Evolutionary conservation across 2,797 vertebrate genomes (phyloP), one percentile per base, ranked within the genome.

Genomic region (Psittacula echo): DNA sequence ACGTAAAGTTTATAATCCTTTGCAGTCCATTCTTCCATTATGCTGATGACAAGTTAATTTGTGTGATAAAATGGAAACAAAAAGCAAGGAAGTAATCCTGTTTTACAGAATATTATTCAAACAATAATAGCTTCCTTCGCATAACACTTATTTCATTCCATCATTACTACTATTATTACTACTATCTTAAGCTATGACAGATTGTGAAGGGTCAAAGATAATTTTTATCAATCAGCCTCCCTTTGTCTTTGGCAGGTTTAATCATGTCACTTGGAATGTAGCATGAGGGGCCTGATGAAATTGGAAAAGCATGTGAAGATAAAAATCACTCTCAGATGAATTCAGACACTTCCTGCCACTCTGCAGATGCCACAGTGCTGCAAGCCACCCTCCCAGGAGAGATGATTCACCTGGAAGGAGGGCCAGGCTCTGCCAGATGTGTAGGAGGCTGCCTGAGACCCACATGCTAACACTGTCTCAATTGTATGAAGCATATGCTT

Each of bases 401-500:
- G 97, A 98, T 98, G 98, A 99, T 98, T 99, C 99, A 99, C 98
- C 98, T 99, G 98, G 98, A 99, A 98, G 98, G 98, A 98, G 98
- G 98, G 98, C 98, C 98, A 97, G 98, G 98, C 98, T 82, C 97
- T 98, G 98, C 99, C 99, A 99, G 99, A 99, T 99, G 99, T 99
- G 98, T 98, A 98, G 98, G 98, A 98, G 98, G 98, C 98, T 77
- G 97, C 97, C 97, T 95, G 96, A 97, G 98, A 98, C 98, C 98
- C 98, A 97, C 98, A 97, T 96, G 98, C 98, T 98, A 98, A 99
- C 99, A 99, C 98, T 98, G 98, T 99, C 98, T 99, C 97, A 96
- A 99, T 99, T 99, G 99, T 99, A 98, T 97, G 77, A 98, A 98
- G 98, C 99, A 99, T 98, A 98, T 99, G 99, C 99, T 99, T 98